Evolutionary conservation across 1,140 invertebrate genomes (phyloP), one percentile per base, ranked within the genome.

Genomic region (Tigriopus japonicus): DNA sequence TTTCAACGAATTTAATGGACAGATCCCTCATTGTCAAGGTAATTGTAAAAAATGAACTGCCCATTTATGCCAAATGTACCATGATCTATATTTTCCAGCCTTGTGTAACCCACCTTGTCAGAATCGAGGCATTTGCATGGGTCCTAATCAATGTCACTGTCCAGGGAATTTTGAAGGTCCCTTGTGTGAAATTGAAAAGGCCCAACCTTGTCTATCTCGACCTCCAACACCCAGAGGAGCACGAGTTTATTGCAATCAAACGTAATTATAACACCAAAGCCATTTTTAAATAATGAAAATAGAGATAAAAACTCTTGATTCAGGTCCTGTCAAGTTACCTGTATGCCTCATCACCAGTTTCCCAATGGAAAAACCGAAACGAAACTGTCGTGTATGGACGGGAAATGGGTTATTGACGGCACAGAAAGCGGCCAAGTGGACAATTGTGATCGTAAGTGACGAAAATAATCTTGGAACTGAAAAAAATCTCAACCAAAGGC

Each of bases 61-160:
- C n/a, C n/a, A n/a, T n/a, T n/a, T n/a, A n/a, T n/a, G n/a, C n/a
- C n/a, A n/a, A n/a, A n/a, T n/a, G n/a, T n/a, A n/a, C n/a, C n/a
- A n/a, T n/a, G n/a, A n/a, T n/a, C n/a, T n/a, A n/a, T n/a, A n/a
- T n/a, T 45, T 68, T 73, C 52, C 63, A 86, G 84, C 82, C 1
- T 73, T 78, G 63, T 90, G 86, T 68, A 66, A 79, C 14, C 80
- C 81, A 0, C 70, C 75, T 1, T 90, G 86, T 69, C 72, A 81
- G 66, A 87, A 90, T 69, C 81, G 78, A 54, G 86, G 86, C 0
- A 80, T 83, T 12, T 90, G 86, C 66, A 67, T 81, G 0, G 74
- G 72, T 1, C 81, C 81, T 0, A 80, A 84, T 68, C 71, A 76
- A 1, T 88, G 85, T 65, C 68, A 79, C 7, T 90, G 86, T 66